These are phyloP conservation scores for Drosophila gunungcola DNA, from an alignment of 1,140 invertebrate genomes.

Conservation along the genomic window DNA sequence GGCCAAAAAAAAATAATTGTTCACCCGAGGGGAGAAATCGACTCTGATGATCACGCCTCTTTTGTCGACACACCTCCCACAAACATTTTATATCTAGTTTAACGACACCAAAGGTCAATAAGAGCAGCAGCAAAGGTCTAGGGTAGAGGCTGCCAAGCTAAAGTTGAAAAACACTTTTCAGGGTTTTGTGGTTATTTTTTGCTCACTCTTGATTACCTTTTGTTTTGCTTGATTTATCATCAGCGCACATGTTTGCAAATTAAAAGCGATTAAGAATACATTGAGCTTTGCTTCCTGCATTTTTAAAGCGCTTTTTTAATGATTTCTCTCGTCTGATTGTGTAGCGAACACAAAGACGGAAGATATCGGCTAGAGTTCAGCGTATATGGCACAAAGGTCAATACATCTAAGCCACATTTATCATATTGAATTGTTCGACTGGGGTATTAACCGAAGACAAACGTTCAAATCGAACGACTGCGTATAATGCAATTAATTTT, in stretches of 20 bases:
- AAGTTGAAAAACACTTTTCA: constrained; percentile 37
- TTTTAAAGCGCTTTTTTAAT: constrained; percentile 31
- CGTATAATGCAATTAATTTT: constrained; percentile 27
- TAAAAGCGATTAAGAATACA: constrained; percentile 57
- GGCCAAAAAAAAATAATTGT: constrained; percentile 45
- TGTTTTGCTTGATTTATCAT: constrained; percentile 44
- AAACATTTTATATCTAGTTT: constrained; percentile 3
- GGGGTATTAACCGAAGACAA: constrained; percentile 35
- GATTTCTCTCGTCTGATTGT: constrained; percentile 25
- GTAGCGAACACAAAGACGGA: constrained; percentile 46
- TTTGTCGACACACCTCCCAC: constrained; percentile 32
- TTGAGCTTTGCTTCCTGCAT: constrained; percentile 53
- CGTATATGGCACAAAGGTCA: constrained; percentile 52
- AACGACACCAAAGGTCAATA: constrained; percentile 18
- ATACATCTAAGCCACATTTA: constrained; percentile 18
- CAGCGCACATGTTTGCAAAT: constrained; percentile 37
- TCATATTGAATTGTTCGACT: constrained; percentile 5
- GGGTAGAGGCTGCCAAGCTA: constrained; percentile 2
- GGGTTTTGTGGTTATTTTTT: constrained; percentile 21
- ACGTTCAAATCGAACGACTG: constrained; percentile 20
- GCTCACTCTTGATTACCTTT: constrained; percentile 24
- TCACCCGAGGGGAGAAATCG: constrained; percentile 32
- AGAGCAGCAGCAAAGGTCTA: constrained; percentile 9
- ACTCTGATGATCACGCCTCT: constrained; percentile 16
- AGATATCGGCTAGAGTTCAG: constrained; percentile 42